A percentile compares a stretch with the other conserved stretches of the same genome.
Evolutionary conservation across 2,113 vertebrate species (phyloP).

Genomic region (Ammodytes marinus): DNA sequence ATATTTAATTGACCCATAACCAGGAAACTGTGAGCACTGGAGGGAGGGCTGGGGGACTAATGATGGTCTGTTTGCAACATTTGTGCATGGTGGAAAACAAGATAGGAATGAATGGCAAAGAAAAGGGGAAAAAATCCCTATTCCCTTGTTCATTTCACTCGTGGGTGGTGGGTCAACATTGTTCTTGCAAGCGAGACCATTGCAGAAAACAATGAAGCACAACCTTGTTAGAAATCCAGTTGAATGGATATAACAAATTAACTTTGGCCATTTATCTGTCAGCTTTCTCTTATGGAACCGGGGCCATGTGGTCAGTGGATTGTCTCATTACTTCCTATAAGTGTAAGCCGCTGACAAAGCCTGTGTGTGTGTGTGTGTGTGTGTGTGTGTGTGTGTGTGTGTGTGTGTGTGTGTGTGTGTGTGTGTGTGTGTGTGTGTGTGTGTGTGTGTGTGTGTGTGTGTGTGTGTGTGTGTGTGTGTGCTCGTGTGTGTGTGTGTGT

Average conservation of each 20-base stretch:
- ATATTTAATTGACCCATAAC: constrained; percentile 7
- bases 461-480: background rate
- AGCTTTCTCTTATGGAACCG: constrained; percentile 1
- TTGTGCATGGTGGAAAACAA: background rate
- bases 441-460: background rate
- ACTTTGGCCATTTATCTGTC: constrained; percentile 12
- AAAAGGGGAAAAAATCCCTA: background rate
- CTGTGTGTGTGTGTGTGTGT: background rate
- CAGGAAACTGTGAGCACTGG: background rate
- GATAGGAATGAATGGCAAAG: background rate
- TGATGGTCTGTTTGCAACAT: background rate
- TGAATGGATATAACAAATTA: constrained; percentile 24
- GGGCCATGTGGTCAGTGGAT: constrained; percentile 15
- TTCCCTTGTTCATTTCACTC: too few relatives aligned
- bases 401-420: constrained; percentile 30
- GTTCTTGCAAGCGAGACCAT: background rate
- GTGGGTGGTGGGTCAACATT: too few relatives aligned
- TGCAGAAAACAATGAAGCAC: background rate
- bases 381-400: constrained; percentile 5
- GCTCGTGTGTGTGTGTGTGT: background rate
- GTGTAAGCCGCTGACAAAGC: background rate
- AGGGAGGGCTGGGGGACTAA: background rate
- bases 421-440: background rate
- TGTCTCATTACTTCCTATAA: background rate
- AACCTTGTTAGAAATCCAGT: constrained; percentile 1